phyloP scores from a whole-genome alignment of 2,888 invertebrate genomes.

The Acholoe squamosa region DNA sequence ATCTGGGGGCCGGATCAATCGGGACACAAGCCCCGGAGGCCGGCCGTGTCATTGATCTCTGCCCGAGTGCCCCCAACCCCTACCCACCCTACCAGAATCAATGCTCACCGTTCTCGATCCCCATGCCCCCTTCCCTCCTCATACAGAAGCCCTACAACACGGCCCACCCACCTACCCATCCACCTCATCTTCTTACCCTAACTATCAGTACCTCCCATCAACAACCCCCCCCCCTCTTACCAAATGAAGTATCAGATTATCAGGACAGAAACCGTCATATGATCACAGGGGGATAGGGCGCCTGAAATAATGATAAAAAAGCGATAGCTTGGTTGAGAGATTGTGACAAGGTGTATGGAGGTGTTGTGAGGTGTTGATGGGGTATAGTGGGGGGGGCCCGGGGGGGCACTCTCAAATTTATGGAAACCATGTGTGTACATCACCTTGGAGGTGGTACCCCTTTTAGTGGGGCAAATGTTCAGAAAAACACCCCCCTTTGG shows the following conservation, averaged over 20 bases:
- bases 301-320: neutral
- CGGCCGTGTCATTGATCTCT: conserved; percentile 46
- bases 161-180: neutral
- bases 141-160: neutral
- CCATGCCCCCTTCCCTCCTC: neutral
- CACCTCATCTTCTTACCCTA: no score
- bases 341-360: neutral
- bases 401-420: no score
- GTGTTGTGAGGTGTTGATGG: neutral
- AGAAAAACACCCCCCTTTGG: no score
- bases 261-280: neutral
- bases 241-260: conserved; percentile 34
- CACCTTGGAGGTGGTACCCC: no score
- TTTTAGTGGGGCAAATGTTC: no score
- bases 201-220: neutral
- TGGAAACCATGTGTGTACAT: no score
- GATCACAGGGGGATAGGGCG: neutral
- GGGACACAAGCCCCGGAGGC: conserved; percentile 35
- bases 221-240: neutral
- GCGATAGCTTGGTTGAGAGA: neutral
- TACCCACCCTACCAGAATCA: neutral
- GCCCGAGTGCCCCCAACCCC: conserved; percentile 14
- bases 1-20: conserved; percentile 47
- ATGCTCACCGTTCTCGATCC: neutral
- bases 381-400: neutral